Percentiles rank a stretch among this genome's conserved stretches.
Conservation (phyloP, 2,797 vertebrate genomes). For the Champsocephalus esox region DNA sequence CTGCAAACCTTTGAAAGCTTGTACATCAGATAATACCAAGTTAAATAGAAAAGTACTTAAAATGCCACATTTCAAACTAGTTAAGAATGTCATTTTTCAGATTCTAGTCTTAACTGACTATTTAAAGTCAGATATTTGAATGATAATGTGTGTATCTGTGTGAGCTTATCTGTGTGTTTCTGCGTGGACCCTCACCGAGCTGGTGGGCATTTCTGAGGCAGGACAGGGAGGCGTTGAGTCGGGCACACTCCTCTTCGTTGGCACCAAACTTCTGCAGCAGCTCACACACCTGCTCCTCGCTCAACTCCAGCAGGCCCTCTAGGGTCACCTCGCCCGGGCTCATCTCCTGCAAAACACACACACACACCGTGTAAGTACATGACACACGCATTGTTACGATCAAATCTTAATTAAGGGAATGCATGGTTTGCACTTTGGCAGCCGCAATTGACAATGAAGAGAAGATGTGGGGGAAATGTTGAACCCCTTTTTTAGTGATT, state of each 20-base stretch:
- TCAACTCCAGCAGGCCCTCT: constrained; percentile 94
- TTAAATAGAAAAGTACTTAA: neutral
- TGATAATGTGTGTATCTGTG: neutral
- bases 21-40: neutral
- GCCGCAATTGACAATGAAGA: neutral
- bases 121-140: neutral
- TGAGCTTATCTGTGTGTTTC: neutral
- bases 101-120: neutral
- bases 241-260: constrained; percentile 93
- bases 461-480: neutral
- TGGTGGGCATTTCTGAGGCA: constrained; percentile 93
- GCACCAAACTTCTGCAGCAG: constrained; percentile 94
- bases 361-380: neutral
- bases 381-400: neutral
- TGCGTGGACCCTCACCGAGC: constrained; percentile 86
- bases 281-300: constrained; percentile 93
- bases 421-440: neutral
- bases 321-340: constrained; percentile 90
- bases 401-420: neutral
- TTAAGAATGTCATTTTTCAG: neutral
- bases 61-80: neutral
- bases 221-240: constrained; percentile 95
- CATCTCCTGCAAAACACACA: constrained; percentile 86
- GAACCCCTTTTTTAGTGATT: neutral
- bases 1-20: no score